Evolutionary conservation across 1,140 invertebrate species (phyloP), one percentile per base, ranked within the genome.

Genomic region (Drosophila seguyi): DNA sequence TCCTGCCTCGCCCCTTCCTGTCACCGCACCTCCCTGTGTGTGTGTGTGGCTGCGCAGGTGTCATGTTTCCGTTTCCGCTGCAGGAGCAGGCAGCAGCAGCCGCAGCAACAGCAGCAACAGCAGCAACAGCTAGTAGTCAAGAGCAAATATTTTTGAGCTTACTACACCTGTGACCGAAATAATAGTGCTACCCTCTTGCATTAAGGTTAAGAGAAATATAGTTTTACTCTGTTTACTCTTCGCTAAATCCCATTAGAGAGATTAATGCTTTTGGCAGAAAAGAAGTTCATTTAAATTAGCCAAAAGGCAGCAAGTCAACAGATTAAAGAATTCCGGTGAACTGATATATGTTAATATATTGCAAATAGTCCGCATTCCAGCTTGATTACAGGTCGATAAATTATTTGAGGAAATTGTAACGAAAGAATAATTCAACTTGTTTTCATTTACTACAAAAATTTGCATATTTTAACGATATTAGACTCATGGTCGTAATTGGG

Each of bases 11-110:
- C 27, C 16, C 2, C 27, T 38, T n/a, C 16, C 34, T 57, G 22
- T 53, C 29, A 48, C 20, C 42, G 29, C 36, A 34, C 18, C 25
- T 42, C 34, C 29, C 4, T 42, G 76, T 76, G 75, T 56, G 31
- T 60, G 56, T 48, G 73, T 81, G 81, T 62, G 75, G 47, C 59
- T 63, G 79, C 59, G 75, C 84, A 87, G 83, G 83, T 87, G 83
- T 88, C 84, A 80, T 88, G 79, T 83, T 87, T 87, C 83, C 84
- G 84, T 73, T 88, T 87, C 83, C 83, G 84, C 63, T 80, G 79
- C 71, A 66, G 60, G 27, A 66, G 39, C 55, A 41, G 53, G 53
- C 71, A 41, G 22, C 50, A 48, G 34, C 57, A 63, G 65, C 60
- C 68, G 53, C 48, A 44, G 1, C 20, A 22, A 47, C 48, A 44